phyloP scores from a whole-genome alignment of 2,113 vertebrate species.

The Clarias gariepinus region DNA sequence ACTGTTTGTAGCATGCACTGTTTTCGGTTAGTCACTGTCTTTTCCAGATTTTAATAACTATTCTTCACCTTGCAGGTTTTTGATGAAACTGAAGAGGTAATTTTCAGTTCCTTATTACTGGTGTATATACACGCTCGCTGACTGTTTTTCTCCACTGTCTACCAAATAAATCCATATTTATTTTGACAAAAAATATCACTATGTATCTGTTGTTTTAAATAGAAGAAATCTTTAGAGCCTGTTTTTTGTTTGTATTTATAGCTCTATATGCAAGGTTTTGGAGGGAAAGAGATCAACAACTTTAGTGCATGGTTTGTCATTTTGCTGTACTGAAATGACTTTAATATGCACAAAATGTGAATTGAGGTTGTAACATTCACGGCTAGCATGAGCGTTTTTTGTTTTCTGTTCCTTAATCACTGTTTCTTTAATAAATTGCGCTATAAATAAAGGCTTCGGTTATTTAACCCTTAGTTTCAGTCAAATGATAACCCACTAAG shows the following conservation, averaged over 20 bases:
- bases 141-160: background rate
- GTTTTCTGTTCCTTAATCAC: background rate
- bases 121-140: background rate
- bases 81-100: slow-evolving; percentile 46
- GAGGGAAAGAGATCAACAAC: background rate
- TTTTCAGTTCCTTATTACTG: background rate
- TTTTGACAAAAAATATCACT: background rate
- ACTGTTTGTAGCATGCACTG: background rate
- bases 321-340: background rate
- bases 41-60: background rate
- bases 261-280: background rate
- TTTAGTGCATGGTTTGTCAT: slow-evolving; percentile 6
- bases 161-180: background rate
- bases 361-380: background rate
- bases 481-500: background rate
- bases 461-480: background rate
- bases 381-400: background rate
- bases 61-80: slow-evolving; percentile 45
- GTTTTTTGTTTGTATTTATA: slow-evolving; percentile 1
- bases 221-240: background rate
- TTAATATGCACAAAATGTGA: too few relatives aligned
- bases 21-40: background rate
- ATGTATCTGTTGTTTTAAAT: background rate
- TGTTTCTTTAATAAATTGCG: background rate
- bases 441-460: background rate